Evolutionary conservation across 2,113 vertebrate genomes (phyloP), one percentile per base, ranked within the genome.

Genomic region (Rhegmatorhina hoffmannsi): DNA sequence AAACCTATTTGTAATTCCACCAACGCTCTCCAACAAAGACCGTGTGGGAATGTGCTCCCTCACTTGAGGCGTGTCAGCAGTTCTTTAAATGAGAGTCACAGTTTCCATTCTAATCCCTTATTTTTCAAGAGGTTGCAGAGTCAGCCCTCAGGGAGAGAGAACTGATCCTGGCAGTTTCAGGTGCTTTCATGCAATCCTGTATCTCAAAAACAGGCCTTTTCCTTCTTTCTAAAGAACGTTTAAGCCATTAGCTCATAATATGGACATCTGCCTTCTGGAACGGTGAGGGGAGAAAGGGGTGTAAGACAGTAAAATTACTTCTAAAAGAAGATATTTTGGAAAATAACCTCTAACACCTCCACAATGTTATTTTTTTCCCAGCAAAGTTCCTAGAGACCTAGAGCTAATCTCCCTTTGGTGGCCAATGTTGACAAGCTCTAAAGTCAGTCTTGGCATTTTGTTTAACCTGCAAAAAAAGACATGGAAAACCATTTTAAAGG

Each of bases 181-280:
- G 87, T 96, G 85, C 34, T 85, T 88, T 90, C 85, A 85, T 77
- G 43, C 47, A 91, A 90, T 33, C 72, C 44, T 34, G 7, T 92
- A 88, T 87, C 90, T 94, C 90, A 94, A 94, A 94, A 92, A 0
- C 87, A 95, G 85, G 2, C 52, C 62, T 80, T 89, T 85, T 70
- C 66, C 28, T 34, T 80, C 75, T 92, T 59, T 84, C 58, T 87
- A 26, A 86, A 82, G 53, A 85, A 87, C 73, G 33, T 90, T 93
- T 92, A 90, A 95, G 56, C 60, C 79, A 93, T 95, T 95, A 96
- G 90, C 79, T 96, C 94, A 96, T 90, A 91, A 86, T n/a, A 79
- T 95, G 93, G 95, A 95, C 64, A 33, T 58, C 83, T 96, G 92
- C 96, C 92, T 94, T 64, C 70, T 94, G 94, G 92, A 96, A 94